phyloP scores from a whole-genome alignment of 2,797 vertebrate genomes.

The Phalanger gymnotis region DNA sequence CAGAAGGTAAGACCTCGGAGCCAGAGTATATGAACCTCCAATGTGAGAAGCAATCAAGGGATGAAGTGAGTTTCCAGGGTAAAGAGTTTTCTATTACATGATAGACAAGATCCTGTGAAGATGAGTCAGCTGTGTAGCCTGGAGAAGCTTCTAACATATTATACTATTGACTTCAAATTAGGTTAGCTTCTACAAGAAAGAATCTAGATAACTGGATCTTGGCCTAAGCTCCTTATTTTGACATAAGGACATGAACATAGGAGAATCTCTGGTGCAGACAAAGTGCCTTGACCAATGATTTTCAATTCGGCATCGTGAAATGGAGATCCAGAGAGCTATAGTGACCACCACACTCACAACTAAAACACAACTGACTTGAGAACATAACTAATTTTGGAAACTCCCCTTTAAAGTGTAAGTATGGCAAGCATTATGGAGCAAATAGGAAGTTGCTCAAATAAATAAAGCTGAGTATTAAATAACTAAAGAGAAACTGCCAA shows the following conservation, averaged over 20 bases:
- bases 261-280: neutral
- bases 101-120: neutral
- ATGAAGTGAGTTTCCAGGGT: neutral
- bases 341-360: neutral
- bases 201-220: neutral
- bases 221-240: neutral
- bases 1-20: neutral
- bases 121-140: neutral
- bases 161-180: neutral
- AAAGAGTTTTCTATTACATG: neutral
- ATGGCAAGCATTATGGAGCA: neutral
- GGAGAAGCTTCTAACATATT: neutral
- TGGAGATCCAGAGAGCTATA: neutral
- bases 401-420: neutral
- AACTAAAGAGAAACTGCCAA: neutral
- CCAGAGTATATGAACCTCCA: neutral
- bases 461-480: neutral
- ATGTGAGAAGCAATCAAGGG: neutral
- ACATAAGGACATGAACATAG: neutral
- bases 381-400: neutral
- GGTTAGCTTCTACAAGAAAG: neutral
- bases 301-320: neutral
- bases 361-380: neutral
- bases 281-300: neutral
- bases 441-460: neutral